Conservation (phyloP, 2,888 invertebrate species). For the Azorinus chamasolen region DNA sequence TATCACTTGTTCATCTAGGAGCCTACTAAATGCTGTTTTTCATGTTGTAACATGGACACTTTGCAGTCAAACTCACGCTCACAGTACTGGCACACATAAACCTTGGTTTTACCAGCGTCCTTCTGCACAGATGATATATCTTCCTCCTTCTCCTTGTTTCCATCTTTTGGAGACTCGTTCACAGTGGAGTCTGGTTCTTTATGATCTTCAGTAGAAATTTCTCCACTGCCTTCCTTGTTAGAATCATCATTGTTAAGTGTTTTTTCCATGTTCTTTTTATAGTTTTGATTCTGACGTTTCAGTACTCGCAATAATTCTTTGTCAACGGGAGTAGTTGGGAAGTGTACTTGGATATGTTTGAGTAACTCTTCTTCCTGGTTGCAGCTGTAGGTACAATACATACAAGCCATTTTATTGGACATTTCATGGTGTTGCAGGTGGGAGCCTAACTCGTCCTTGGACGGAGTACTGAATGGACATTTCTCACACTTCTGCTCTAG, state of each 20-base stretch:
- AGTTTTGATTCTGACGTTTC: conserved; percentile 55
- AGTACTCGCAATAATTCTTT: conserved; percentile 61
- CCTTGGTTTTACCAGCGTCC: conserved; percentile 68
- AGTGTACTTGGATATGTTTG: conserved; percentile 78
- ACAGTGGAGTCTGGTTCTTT: conserved; percentile 71
- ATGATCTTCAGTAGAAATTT: conserved; percentile 22
- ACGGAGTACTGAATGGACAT: conserved; percentile 79
- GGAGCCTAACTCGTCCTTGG: conserved; percentile 69
- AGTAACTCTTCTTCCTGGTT: conserved; percentile 65
- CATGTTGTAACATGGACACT: conserved; percentile 78
- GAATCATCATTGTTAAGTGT: conserved; percentile 44
- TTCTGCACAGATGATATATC: conserved; percentile 10
- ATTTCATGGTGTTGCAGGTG: conserved; percentile 75
- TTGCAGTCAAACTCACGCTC: conserved; percentile 81
- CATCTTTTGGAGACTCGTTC: conserved; percentile 37
- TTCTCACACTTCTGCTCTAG: conserved; percentile 78
- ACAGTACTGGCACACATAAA: conserved; percentile 82
- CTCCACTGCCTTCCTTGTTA: conserved; percentile 30
- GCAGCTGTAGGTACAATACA: conserved; percentile 81
- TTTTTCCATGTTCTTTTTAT: conserved; percentile 48
- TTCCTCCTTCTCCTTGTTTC: conserved; percentile 25
- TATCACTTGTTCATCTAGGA: conserved; percentile 1
- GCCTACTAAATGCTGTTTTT: conserved; percentile 77
- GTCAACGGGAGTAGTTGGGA: conserved; percentile 75
- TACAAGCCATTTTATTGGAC: conserved; percentile 70